These are phyloP conservation scores for Osedax fenrisi DNA, from an alignment of 2,888 invertebrate genomes.

Conservation along the genomic window DNA sequence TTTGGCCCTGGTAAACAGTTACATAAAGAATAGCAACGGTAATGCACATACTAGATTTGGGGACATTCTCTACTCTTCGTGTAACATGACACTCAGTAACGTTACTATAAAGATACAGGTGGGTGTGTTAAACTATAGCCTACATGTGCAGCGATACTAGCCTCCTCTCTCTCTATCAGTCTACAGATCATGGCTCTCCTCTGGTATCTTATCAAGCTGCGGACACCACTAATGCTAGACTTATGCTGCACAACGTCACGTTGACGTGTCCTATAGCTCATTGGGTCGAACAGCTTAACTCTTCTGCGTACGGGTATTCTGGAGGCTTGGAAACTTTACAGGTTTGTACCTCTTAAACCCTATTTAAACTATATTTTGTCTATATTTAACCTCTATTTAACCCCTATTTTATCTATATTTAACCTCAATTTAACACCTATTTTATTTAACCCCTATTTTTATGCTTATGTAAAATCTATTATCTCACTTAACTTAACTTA, in stretches of 20 bases:
- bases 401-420: too few species aligned
- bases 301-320: slow-evolving; percentile 2
- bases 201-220: slow-evolving; percentile 25
- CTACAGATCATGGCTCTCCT: slow-evolving; percentile 5
- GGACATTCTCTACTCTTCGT: slow-evolving; percentile 14
- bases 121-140: too few species aligned
- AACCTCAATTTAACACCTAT: too few species aligned
- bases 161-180: too few species aligned
- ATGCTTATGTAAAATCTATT: too few species aligned
- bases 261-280: slow-evolving; percentile 17
- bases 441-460: too few species aligned
- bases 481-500: too few species aligned
- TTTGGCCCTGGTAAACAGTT: not conserved
- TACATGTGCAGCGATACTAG: too few species aligned
- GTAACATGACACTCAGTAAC: slow-evolving; percentile 22
- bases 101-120: slow-evolving; percentile 6
- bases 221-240: slow-evolving; percentile 11
- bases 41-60: slow-evolving; percentile 11
- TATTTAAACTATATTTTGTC: too few species aligned
- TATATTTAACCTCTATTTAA: too few species aligned
- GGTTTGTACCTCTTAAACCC: too few species aligned
- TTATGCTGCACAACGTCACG: not conserved
- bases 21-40: not conserved
- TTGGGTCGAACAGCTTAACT: slow-evolving; percentile 20
- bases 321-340: slow-evolving; percentile 21